These are phyloP conservation scores for Caprella mutica DNA, from an alignment of 2,888 invertebrate genomes.

Conservation along the genomic window DNA sequence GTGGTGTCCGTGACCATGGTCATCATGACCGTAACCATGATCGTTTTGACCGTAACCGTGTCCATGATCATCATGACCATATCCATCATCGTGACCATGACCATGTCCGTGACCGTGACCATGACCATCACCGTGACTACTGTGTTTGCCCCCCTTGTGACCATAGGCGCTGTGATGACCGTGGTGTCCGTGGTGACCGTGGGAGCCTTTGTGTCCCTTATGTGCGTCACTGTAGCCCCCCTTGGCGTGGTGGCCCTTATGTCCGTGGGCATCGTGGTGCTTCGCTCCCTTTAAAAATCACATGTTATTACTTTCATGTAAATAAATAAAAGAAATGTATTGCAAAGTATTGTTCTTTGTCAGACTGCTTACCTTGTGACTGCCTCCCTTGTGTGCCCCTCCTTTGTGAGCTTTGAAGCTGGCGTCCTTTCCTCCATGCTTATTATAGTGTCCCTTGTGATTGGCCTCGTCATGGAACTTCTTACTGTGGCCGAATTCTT, in stretches of 20 bases:
- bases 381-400: slow-evolving; percentile 47
- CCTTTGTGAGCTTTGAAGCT: slow-evolving; percentile 63
- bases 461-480: slow-evolving; percentile 68
- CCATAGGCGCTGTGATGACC: slow-evolving; percentile 3
- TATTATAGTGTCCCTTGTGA: too few species aligned
- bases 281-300: not conserved
- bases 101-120: too few species aligned
- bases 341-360: too few species aligned
- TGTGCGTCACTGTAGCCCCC: slow-evolving; percentile 5
- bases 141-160: slow-evolving; percentile 6
- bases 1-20: too few species aligned
- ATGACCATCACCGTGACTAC: too few species aligned
- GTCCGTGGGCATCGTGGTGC: slow-evolving; percentile 8
- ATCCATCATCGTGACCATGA: too few species aligned
- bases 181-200: slow-evolving; percentile 6
- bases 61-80: too few species aligned
- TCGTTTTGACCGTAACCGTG: too few species aligned
- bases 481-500: slow-evolving; percentile 65
- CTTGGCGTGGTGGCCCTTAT: slow-evolving; percentile 11
- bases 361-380: slow-evolving; percentile 53
- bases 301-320: too few species aligned
- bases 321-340: slow-evolving; percentile 63
- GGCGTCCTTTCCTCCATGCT: slow-evolving; percentile 61
- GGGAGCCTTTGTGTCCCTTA: not conserved
- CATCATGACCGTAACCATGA: too few species aligned